Evolutionary conservation across 2,113 vertebrate species (phyloP).

Genomic region (Dicerorhinus sumatrensis): DNA sequence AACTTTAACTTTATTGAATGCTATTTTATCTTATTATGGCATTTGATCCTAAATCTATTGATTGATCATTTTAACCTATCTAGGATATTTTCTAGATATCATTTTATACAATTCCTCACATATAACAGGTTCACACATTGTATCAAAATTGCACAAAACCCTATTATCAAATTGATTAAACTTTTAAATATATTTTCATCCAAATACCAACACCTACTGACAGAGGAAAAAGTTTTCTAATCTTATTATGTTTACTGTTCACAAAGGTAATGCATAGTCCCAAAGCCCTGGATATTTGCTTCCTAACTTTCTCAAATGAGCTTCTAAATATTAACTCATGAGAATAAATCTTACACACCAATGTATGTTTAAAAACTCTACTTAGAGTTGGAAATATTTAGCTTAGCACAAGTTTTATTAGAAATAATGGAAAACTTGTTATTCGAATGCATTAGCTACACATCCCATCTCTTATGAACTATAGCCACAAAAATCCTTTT

Average conservation of each 20-base stretch:
- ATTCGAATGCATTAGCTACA: not conserved
- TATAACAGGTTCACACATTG: not conserved
- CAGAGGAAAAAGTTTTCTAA: not conserved
- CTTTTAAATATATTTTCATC: not conserved
- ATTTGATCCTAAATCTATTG: not conserved
- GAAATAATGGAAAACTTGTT: conserved; percentile 23
- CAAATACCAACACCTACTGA: not conserved
- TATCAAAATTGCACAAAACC: not conserved
- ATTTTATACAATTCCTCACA: not conserved
- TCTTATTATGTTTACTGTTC: not conserved
- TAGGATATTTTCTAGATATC: not conserved
- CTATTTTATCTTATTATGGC: not conserved
- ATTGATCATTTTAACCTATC: not conserved
- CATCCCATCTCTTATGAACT: not conserved
- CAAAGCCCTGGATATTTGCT: not conserved
- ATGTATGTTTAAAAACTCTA: conserved; percentile 5
- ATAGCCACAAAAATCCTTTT: not conserved
- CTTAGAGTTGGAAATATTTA: not conserved
- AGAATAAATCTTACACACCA: not conserved
- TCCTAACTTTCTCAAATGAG: not conserved
- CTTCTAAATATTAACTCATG: not conserved
- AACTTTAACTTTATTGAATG: not conserved
- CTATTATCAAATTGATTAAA: not conserved
- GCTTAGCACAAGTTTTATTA: not conserved
- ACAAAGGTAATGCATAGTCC: not conserved